Evolutionary conservation across 2,113 vertebrate genomes (phyloP), one percentile per base, ranked within the genome.

Genomic region (Probosciger aterrimus): DNA sequence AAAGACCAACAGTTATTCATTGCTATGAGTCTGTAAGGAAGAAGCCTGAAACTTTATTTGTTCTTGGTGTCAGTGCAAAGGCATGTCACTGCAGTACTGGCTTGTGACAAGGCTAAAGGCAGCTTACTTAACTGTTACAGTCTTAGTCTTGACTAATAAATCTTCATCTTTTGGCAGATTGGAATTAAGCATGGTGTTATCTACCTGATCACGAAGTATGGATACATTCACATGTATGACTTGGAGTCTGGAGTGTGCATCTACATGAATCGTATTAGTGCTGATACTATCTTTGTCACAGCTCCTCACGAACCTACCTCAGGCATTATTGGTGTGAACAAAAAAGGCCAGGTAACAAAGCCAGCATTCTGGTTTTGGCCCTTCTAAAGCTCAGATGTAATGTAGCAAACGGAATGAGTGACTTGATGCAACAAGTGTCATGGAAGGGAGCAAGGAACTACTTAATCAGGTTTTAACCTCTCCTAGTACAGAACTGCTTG

Each of bases 241-340:
- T 93, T 99, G 87, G 99, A 99, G 95, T 99, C 99, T 52, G 99
- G 99, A 13, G 98, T 98, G 59, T 99, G 99, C 84, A 99, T 99
- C 97, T 99, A 99, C 95, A 99, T 99, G 99, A 99, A 99, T 93
- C 98, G 98, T 77, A 99, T 99, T 95, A 99, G 99, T 74, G 98
- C 99, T 35, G 99, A 99, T 92, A 99, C 99, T 41, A 98, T 99
- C 94, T 99, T 99, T 95, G 99, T 99, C 41, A 99, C 99, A 5
- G 98, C 98, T n/a, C 97, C 98, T 60, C 98, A 99, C 10, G 99
- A 99, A 96, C 98, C 98, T 95, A 99, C 98, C 77, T 99, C 99
- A 22, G 99, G 99, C 91, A 99, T 99, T 91, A 99, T 99, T 69
- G 99, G 99, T 41, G 99, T 99, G 91, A 99, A 99, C 96, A 99